A percentile compares a stretch with the other conserved stretches of the same genome.
These are phyloP conservation scores for Lycaena phlaeas DNA, from an alignment of 2,888 invertebrate species.

Conservation along the genomic window DNA sequence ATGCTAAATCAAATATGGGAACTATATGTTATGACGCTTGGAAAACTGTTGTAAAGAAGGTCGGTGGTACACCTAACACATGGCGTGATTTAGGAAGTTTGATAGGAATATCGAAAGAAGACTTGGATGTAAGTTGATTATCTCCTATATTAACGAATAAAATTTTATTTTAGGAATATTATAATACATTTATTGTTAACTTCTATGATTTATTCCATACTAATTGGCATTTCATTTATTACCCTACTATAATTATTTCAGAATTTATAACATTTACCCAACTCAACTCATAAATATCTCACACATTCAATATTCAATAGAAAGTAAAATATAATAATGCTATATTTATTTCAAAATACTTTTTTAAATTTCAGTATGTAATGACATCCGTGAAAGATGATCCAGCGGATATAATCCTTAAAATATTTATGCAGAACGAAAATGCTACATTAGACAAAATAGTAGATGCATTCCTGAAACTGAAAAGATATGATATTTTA, in stretches of 20 bases:
- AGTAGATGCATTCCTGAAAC: constrained; percentile 53
- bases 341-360: no score
- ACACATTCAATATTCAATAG: no score
- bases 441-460: constrained; percentile 70
- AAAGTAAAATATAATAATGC: no score
- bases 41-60: constrained; percentile 46
- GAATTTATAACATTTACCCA: no score
- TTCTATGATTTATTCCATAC: no score
- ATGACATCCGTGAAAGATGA: constrained; percentile 66
- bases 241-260: no score
- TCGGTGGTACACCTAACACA: constrained; percentile 52
- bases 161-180: background rate
- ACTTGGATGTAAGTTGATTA: constrained; percentile 49
- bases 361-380: constrained; percentile 67
- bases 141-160: no score
- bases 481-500: constrained; percentile 66
- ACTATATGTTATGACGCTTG: constrained; percentile 51
- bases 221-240: no score
- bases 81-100: constrained; percentile 55
- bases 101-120: constrained; percentile 44
- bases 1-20: constrained; percentile 48
- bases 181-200: no score
- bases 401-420: constrained; percentile 66
- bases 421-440: constrained; percentile 64
- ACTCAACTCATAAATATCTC: no score